These are phyloP conservation scores for Smittia aterrima DNA, from an alignment of 2,888 invertebrate species.

Conservation along the genomic window DNA sequence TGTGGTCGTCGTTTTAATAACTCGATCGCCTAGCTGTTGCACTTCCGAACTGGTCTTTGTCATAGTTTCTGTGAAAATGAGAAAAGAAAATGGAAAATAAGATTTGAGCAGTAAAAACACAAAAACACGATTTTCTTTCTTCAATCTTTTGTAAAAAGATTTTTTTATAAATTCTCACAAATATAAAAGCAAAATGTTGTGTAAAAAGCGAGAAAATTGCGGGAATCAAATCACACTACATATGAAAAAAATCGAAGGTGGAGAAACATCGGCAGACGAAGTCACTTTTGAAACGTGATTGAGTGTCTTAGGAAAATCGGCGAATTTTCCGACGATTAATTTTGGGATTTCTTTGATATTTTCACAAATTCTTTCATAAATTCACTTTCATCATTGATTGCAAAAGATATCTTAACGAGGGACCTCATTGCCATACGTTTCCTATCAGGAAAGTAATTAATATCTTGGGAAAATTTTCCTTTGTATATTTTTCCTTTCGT, in stretches of 20 bases:
- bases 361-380: no score
- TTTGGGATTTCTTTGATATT: no score
- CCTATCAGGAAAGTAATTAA: background rate
- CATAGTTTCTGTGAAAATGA: conserved; percentile 41
- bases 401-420: background rate
- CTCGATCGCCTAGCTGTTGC: conserved; percentile 34
- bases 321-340: background rate
- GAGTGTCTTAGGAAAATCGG: background rate
- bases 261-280: background rate
- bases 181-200: conserved; percentile 33
- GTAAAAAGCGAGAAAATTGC: conserved; percentile 33
- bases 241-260: background rate
- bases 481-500: background rate
- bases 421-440: background rate
- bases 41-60: conserved; percentile 41
- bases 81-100: conserved; percentile 16
- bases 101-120: background rate
- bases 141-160: conserved; percentile 2
- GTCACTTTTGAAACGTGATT: conserved; percentile 25
- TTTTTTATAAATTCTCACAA: conserved; percentile 15
- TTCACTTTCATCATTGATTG: no score
- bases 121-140: conserved; percentile 24
- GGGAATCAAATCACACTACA: conserved; percentile 36
- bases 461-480: background rate
- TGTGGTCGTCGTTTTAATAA: conserved; percentile 40